Evolutionary conservation across 1,140 invertebrate genomes (phyloP).

Genomic region (Euglossa dilemma): DNA sequence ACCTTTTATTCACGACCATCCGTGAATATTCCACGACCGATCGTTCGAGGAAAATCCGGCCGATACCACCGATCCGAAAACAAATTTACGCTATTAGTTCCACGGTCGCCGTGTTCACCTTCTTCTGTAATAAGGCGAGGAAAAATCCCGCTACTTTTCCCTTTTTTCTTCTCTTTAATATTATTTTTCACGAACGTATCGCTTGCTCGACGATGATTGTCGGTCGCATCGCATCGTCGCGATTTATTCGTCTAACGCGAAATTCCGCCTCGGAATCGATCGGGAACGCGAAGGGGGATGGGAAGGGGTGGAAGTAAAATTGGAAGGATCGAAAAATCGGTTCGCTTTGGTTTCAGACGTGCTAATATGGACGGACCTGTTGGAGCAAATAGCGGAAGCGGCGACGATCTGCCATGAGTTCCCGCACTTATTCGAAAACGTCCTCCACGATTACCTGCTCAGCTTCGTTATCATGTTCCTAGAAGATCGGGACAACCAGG

Average conservation of each 20-base stretch:
- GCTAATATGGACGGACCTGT: constrained; percentile 84
- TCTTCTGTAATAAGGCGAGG: background rate
- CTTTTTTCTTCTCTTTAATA: too few species aligned
- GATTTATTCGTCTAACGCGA: too few species aligned
- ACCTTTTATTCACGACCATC: too few species aligned
- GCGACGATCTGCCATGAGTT: constrained; percentile 85
- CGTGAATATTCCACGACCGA: background rate
- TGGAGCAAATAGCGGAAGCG: constrained; percentile 86
- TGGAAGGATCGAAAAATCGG: background rate
- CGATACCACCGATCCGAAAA: background rate
- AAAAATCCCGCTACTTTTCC: too few species aligned
- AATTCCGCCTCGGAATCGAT: too few species aligned
- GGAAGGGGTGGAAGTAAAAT: background rate
- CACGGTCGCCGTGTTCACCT: background rate
- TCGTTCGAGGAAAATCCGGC: background rate
- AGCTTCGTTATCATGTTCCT: constrained; percentile 85
- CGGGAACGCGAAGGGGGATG: too few species aligned
- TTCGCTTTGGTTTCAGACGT: constrained; percentile 81
- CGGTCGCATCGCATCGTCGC: too few species aligned
- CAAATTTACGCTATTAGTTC: background rate
- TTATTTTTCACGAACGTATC: too few species aligned
- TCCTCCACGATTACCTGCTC: constrained; percentile 83
- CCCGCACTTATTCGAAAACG: constrained; percentile 75
- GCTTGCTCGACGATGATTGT: too few species aligned
- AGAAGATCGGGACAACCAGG: constrained; percentile 85